Evolutionary conservation across 2,113 vertebrate genomes (phyloP), one percentile per base, ranked within the genome.

Genomic region (Steatornis caripensis): DNA sequence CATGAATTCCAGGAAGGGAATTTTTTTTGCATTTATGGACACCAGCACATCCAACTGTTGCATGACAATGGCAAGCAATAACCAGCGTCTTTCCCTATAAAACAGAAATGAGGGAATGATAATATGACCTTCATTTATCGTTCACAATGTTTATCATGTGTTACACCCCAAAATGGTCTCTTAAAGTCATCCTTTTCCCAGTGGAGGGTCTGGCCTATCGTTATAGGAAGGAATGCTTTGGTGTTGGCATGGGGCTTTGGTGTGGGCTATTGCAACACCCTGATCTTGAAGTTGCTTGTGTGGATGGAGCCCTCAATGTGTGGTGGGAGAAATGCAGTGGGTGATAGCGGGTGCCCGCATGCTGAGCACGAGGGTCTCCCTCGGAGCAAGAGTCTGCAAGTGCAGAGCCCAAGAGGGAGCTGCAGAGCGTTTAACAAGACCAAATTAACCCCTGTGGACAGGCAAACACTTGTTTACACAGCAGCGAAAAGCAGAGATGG

Each of bases 361-460:
- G 1, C 41, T 0, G 10, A 95, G 78, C 82, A 32, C 1, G 23
- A 86, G 84, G 91, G 91, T 95, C 74, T 93, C 92, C 94, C 79
- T 88, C 0, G 0, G 94, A 95, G 84, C 81, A 79, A 46, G 74
- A 74, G 24, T 37, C 62, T 87, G 65, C 0, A 0, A 93, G 66
- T n/a, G 43, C 0, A 17, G 39, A 87, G 68, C 93, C 92, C 96
- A 92, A 0, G 95, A 94, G 97, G 84, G 86, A 96, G 48, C 89
- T 80, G 79, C 61, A 84, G 89, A 95, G 80, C 32, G 0, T 95
- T 97, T 97, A 97, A 97, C 93, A 88, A 2, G 53, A 87, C 89
- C 95, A 98, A 98, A 98, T 98, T 97, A 98, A 98, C 96, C 98
- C 97, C 97, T 16, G 75, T 87, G 92, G 98, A 91, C 96, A 90